Evolutionary conservation across 2,888 invertebrate genomes (phyloP).

Genomic region (Patella pellucida): DNA sequence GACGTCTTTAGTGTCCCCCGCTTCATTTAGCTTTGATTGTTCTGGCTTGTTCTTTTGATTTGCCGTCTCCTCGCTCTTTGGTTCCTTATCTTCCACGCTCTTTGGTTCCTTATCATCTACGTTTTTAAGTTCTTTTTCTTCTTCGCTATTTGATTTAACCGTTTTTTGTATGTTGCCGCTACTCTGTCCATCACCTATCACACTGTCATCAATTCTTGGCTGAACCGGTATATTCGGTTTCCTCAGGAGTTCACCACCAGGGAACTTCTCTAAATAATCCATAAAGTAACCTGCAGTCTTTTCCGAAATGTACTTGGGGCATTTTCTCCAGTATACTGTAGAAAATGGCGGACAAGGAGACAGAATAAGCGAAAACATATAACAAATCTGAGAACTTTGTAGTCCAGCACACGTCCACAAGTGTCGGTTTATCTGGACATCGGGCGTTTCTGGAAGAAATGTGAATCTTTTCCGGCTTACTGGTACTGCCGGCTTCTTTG

Average conservation of each 20-base stretch:
- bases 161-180: not conserved
- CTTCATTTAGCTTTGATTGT: conserved; percentile 16
- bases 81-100: conserved; percentile 1
- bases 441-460: conserved; percentile 8
- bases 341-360: conserved; percentile 40
- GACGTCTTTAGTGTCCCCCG: conserved; percentile 22
- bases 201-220: no score
- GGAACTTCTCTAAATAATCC: not conserved
- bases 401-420: conserved; percentile 24
- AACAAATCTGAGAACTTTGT: conserved; percentile 22
- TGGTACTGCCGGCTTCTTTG: not conserved
- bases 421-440: not conserved
- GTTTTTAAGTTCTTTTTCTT: not conserved
- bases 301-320: conserved; percentile 18
- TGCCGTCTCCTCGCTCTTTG: not conserved
- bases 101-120: not conserved
- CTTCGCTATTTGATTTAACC: not conserved
- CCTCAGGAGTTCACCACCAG: not conserved
- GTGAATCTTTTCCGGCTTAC: not conserved
- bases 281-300: not conserved
- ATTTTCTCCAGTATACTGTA: conserved; percentile 31
- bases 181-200: not conserved
- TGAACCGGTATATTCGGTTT: no score
- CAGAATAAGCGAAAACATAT: conserved; percentile 25
- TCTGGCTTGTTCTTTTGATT: not conserved